Evolutionary conservation across 2,888 invertebrate genomes (phyloP).

Genomic region (Leptopilina myrica): DNA sequence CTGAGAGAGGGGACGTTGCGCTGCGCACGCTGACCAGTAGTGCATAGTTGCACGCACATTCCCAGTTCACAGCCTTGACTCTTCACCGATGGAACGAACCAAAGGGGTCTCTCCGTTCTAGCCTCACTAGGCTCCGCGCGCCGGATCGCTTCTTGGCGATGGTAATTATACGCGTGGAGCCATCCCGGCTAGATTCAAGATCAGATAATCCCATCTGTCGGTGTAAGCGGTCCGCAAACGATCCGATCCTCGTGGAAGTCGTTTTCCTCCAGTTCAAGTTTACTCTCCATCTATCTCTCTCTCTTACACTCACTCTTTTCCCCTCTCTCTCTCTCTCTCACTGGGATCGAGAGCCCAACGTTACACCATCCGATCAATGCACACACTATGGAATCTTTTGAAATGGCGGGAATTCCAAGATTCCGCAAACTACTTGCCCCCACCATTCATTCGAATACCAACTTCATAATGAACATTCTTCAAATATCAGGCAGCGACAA

Average conservation of each 20-base stretch:
- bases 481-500: slow-evolving; percentile 21
- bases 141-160: slow-evolving; percentile 60
- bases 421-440: slow-evolving; percentile 37
- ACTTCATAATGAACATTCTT: slow-evolving; percentile 38
- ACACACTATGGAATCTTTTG: slow-evolving; percentile 15
- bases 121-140: slow-evolving; percentile 47
- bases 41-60: slow-evolving; percentile 75
- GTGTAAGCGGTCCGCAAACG: slow-evolving; percentile 71
- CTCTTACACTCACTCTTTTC: no score
- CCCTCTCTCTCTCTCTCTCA: neutral
- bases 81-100: slow-evolving; percentile 51
- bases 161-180: slow-evolving; percentile 74
- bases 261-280: slow-evolving; percentile 18
- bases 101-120: slow-evolving; percentile 47
- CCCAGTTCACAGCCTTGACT: slow-evolving; percentile 74
- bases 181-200: slow-evolving; percentile 73
- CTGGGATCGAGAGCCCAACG: slow-evolving; percentile 30
- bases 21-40: slow-evolving; percentile 59
- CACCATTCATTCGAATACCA: slow-evolving; percentile 33
- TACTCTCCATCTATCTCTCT: neutral
- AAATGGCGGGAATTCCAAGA: slow-evolving; percentile 30
- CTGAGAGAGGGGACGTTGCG: slow-evolving; percentile 51
- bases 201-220: slow-evolving; percentile 74
- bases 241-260: slow-evolving; percentile 52
- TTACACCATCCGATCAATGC: slow-evolving; percentile 29